Base-by-base conservation (phyloP, 2,797 vertebrate species). In the Petrocephalus schoutedeni region DNA sequence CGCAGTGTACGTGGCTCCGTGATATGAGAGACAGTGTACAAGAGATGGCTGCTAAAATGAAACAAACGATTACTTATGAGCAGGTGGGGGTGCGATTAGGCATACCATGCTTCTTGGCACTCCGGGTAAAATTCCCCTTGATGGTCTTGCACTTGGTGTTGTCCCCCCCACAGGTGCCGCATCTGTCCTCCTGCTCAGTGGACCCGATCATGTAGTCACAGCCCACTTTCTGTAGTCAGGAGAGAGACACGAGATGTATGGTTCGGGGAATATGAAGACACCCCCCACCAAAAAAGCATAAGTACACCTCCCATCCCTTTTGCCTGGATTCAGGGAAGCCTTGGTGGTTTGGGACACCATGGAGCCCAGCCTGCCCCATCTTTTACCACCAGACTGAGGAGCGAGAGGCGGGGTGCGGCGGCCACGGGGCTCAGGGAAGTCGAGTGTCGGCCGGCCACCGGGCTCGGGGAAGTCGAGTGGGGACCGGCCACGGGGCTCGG, bases 101-200 rank as follows among this genome's bases (percentile, higher is more conserved):
- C 84, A 19, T 85, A 98, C 97, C 97, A 92, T 96, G 96, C 91
- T 97, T 99, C 93, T 98, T 97, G 88, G 96, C 96, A 5, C 94
- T 90, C 85, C 96, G 96, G 54, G 95, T 95, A 94, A 99, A 97
- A 0, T 96, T 97, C 91, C 97, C 97, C 93, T 98, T 99, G 92
- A 97, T 94, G 91, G 96, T 97, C 92, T 98, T 97, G 95, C 98
- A 99, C 91, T 95, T 97, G 88, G 95, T 96, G 92, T 96, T 98
- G 94, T 99, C 97, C 57, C 98, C 98, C 74, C 96, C 98, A 88
- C 98, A 99, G 89, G 98, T 95, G 1, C 98, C 98, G 71, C 98
- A 99, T 90, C 98, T 99, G 92, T 99, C 98, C 89, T 99, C 98
- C 92, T 97, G 97, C 93, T 98, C 97, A 0, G 95, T 96, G 90